These are phyloP conservation scores for Morpho helenor DNA, from an alignment of 2,888 invertebrate species.

Conservation along the genomic window DNA sequence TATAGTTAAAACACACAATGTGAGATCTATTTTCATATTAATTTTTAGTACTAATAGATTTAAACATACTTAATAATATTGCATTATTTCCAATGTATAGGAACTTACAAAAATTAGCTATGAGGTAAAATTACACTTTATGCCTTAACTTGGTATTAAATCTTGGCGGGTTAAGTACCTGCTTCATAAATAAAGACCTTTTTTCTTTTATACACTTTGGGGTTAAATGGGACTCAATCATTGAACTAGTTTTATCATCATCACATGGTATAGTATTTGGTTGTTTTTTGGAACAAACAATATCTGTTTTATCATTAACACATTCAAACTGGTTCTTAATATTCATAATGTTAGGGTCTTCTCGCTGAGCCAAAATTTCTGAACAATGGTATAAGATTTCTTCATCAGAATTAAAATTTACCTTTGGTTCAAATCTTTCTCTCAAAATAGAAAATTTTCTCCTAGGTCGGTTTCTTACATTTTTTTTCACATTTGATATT, in stretches of 20 bases:
- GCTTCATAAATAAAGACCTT: constrained; percentile 76
- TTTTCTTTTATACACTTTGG: constrained; percentile 70
- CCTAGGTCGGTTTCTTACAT: constrained; percentile 62
- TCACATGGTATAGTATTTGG: constrained; percentile 31
- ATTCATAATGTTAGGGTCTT: constrained; percentile 45
- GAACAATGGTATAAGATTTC: constrained; percentile 63
- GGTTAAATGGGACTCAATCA: constrained; percentile 9
- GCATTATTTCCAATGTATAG: constrained; percentile 19
- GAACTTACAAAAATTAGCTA: constrained; percentile 27
- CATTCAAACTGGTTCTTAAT: constrained; percentile 45
- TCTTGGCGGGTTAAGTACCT: constrained; percentile 79
- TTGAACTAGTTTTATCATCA: constrained; percentile 18
- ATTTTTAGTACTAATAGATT: constrained; percentile 35
- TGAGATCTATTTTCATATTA: constrained; percentile 54
- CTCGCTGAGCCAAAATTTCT: constrained; percentile 46
- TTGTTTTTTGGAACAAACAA: constrained; percentile 34
- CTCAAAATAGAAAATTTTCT: constrained; percentile 79
- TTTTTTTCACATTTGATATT: constrained; percentile 61
- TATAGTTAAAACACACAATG: constrained; percentile 25
- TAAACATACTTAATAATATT: constrained; percentile 14
- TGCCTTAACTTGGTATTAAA: constrained; percentile 68
- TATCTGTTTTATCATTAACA: constrained; percentile 29
- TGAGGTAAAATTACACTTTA: constrained; percentile 42
- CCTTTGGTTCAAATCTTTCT: constrained; percentile 78
- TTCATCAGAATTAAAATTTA: constrained; percentile 63